Base-by-base conservation (phyloP, 2,888 invertebrate species). In the Himalopsyche japonica region DNA sequence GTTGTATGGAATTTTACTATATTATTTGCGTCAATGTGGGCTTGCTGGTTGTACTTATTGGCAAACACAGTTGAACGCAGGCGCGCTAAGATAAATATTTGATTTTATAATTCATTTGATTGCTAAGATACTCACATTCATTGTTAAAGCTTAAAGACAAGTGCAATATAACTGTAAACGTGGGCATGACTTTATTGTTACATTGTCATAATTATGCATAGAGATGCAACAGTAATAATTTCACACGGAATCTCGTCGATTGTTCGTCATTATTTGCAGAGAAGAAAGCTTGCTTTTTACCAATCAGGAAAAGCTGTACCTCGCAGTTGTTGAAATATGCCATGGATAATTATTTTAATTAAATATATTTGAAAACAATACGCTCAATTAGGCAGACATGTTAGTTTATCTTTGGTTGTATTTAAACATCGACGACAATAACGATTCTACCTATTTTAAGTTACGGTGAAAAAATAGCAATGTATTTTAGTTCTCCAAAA, bases 51-150 rank as follows among this genome's bases (percentile, higher is more conserved):
- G 24, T 57, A 57, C 20, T n/a, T n/a, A n/a, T n/a, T 20, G 2
- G 57, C 57, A 57, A 57, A 20, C 57, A 18, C 77, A n/a, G 34
- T 1, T 34, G 77, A 37, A 77, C 24, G 34, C 34, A 77, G n/a
- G 34, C n/a, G 70, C 32, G 70, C 47, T 76, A 83, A 81, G 76
- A 79, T 81, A 85, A 85, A 83, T 85, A 85, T 85, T 85, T 81
- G 81, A 83, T 85, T 83, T 85, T 83, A 85, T 83, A 85, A 85
- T 85, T 83, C 80, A 79, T 34, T 20, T 81, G 83, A 76, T 83
- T 81, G 78, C 64, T 24, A 48, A 48, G 20, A 57, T 24, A 20
- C 20, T 57, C 57, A 43, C 57, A 24, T 24, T n/a, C 57, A 57
- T 57, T 57, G 20, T 57, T 57, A 24, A 57, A 15, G 24, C 57